Evolutionary conservation across 2,113 vertebrate genomes (phyloP).

Genomic region (Penelope pileata): DNA sequence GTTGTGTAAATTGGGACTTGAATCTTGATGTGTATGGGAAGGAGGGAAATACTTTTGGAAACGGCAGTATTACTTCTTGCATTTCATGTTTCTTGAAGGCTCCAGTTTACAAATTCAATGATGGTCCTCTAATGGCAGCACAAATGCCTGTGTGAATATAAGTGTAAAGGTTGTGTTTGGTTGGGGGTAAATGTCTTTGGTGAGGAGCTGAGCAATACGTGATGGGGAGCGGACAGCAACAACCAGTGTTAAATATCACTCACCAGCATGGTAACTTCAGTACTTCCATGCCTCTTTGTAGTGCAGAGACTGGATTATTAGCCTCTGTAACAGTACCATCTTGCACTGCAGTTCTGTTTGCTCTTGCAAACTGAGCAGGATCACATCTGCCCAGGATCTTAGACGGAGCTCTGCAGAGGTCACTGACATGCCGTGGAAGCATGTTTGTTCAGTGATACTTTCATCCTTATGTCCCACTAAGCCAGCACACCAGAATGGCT

Average conservation of each 20-base stretch:
- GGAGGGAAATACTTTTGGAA: neutral
- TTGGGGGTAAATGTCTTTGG: neutral
- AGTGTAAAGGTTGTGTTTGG: neutral
- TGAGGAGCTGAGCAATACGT: neutral
- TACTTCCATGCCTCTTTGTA: neutral
- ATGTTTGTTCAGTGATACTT: slow-evolving; percentile 1
- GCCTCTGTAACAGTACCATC: neutral
- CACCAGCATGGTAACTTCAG: neutral
- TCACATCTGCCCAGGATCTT: neutral
- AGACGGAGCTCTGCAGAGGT: neutral
- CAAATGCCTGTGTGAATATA: neutral
- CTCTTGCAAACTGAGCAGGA: slow-evolving; percentile 18
- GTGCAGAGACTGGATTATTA: neutral
- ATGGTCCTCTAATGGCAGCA: neutral
- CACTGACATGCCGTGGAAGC: neutral
- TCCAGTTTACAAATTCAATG: neutral
- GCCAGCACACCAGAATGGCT: neutral
- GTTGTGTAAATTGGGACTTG: neutral
- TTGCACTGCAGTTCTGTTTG: slow-evolving; percentile 9
- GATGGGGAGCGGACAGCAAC: neutral
- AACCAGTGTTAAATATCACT: neutral
- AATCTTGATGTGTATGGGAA: neutral
- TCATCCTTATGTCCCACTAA: neutral
- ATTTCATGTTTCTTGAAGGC: neutral
- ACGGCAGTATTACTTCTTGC: neutral